A percentile compares a stretch with the other conserved stretches of the same genome.
Evolutionary conservation across 2,797 vertebrate genomes (phyloP).

Genomic region (Clarias platycephalus): DNA sequence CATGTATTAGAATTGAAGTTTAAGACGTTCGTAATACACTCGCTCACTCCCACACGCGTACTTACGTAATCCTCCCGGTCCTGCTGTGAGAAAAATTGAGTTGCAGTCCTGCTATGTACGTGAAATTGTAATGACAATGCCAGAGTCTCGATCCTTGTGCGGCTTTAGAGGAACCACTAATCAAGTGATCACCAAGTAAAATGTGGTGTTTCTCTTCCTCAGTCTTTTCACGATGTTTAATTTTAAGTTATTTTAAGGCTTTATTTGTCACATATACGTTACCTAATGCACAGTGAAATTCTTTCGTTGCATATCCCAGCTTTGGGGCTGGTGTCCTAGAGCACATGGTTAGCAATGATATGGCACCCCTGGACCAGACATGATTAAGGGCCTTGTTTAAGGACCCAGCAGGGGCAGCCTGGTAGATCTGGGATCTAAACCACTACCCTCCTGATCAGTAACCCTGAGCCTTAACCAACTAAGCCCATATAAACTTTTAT

Average conservation of each 20-base stretch:
- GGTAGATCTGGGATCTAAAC: no score
- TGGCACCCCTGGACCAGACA: no score
- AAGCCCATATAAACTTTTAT: background rate
- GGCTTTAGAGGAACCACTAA: background rate
- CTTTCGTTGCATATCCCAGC: no score
- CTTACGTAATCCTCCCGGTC: background rate
- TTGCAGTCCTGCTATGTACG: background rate
- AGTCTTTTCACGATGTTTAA: background rate
- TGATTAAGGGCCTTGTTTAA: no score
- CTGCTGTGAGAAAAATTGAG: slow-evolving; percentile 20
- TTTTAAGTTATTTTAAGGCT: no score
- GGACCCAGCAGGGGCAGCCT: no score
- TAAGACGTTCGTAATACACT: background rate
- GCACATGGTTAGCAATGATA: no score
- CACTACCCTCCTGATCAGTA: no score
- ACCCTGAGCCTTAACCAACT: no score
- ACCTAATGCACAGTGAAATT: no score
- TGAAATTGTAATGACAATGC: slow-evolving; percentile 3
- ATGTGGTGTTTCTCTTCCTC: background rate
- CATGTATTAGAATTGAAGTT: background rate
- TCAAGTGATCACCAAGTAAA: background rate
- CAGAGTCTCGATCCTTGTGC: slow-evolving; percentile 8
- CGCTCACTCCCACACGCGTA: background rate
- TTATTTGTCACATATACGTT: no score
- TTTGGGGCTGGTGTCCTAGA: no score